Base-by-base conservation (phyloP, 2,888 invertebrate species). In the Volucella bombylans region DNA sequence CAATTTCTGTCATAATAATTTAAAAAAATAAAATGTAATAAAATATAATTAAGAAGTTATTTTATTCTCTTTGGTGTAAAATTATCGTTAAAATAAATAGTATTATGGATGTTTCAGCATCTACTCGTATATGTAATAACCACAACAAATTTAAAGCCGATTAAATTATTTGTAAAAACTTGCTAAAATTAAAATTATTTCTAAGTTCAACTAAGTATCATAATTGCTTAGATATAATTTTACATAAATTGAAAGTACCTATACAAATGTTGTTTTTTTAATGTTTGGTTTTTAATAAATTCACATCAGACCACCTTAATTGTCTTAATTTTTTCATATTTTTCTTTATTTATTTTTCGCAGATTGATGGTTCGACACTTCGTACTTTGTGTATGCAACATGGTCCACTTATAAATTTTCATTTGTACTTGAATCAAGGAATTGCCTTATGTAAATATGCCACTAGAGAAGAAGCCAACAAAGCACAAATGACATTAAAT, bases 371-470 rank as follows among this genome's bases (percentile, higher is more conserved):
- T 87, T 97, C 97, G 54, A 98, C 98, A 61, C 93, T 98, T 92
- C 97, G 97, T 93, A 98, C 98, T 77, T 94, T 99, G 88, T 98
- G 98, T 92, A 95, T 97, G 93, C 98, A 98, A 93, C 98, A 98
- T 92, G 98, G 98, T 73, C 98, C 98, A 43, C 94, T 98, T 90
- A 95, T 95, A 92, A 97, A 96, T 93, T 98, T 98, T 94, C 97
- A 98, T 92, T 94, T 98, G 90, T 97, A 97, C 92, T 94, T 97
- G 92, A 97, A 96, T 92, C 97, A 97, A 93, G 97, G 98, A 89
- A 96, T 98, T 91, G 98, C 98, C 89, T 94, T 98, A 90, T 97
- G 98, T 90, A 97, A 97, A 93, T 99, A 98, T 93, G 95, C 96
- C 69, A 94, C 96, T 69, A 95, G 97, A 88, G 98, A 98, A 92